Evolutionary conservation across 2,888 invertebrate genomes (phyloP).

Genomic region (Deilephila elpenor): DNA sequence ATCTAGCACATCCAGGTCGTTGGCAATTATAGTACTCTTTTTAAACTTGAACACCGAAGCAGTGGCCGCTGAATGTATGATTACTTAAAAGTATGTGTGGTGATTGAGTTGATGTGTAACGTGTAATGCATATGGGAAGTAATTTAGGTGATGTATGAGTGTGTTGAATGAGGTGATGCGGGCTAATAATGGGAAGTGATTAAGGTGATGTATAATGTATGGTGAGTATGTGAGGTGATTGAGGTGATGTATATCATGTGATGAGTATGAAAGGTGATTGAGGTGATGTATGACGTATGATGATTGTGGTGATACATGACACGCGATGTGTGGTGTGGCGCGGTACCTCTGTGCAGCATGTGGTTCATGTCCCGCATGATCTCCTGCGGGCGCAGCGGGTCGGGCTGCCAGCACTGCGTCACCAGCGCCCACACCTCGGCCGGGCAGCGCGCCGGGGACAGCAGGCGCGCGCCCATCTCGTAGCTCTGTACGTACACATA

Average conservation of each 20-base stretch:
- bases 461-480: slow-evolving; percentile 87
- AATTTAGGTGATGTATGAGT: too few relatives aligned
- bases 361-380: slow-evolving; percentile 94
- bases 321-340: neutral
- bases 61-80: too few relatives aligned
- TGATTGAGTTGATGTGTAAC: too few relatives aligned
- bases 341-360: slow-evolving; percentile 88
- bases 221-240: neutral
- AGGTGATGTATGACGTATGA: neutral
- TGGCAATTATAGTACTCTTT: too few relatives aligned
- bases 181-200: neutral
- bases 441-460: slow-evolving; percentile 89
- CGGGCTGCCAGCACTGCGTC: slow-evolving; percentile 92
- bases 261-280: neutral
- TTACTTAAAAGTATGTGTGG: too few relatives aligned
- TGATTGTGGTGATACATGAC: neutral
- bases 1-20: too few relatives aligned
- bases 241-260: neutral
- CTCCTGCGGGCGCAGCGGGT: slow-evolving; percentile 92
- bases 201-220: neutral
- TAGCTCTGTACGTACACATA: slow-evolving; percentile 82
- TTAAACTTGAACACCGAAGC: too few relatives aligned
- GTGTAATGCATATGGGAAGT: too few relatives aligned
- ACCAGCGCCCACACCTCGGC: slow-evolving; percentile 90
- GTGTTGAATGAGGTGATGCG: neutral